These are phyloP conservation scores for Octonoba sinensis DNA, from an alignment of 2,888 invertebrate species.

Conservation along the genomic window DNA sequence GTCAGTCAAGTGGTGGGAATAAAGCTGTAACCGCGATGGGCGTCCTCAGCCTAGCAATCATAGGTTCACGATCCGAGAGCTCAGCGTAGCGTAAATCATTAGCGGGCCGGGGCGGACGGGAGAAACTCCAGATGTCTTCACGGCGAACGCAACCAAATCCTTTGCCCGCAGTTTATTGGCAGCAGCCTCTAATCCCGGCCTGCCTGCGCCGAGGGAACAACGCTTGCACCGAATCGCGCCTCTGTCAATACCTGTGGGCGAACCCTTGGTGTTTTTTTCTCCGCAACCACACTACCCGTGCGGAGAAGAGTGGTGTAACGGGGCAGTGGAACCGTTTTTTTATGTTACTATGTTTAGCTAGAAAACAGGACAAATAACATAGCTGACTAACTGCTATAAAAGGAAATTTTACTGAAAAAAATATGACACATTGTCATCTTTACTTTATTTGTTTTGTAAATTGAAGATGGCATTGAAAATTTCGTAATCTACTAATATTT, in stretches of 20 bases:
- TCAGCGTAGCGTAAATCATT: conserved; percentile 62
- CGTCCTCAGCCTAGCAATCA: conserved; percentile 39
- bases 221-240: neutral
- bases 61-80: conserved; percentile 33
- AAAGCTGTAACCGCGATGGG: conserved; percentile 47
- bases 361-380: too few species aligned
- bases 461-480: too few species aligned
- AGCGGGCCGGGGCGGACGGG: conserved; percentile 59
- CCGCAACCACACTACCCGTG: neutral
- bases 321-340: neutral
- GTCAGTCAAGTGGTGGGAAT: conserved; percentile 59
- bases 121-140: conserved; percentile 53
- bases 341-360: neutral
- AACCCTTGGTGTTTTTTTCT: neutral
- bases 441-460: too few species aligned
- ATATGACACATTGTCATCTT: too few species aligned
- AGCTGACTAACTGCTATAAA: too few species aligned
- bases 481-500: too few species aligned
- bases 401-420: too few species aligned
- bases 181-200: conserved; percentile 29
- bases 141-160: conserved; percentile 30
- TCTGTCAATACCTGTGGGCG: conserved; percentile 53
- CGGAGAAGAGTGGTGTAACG: conserved; percentile 30
- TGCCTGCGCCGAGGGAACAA: conserved; percentile 38
- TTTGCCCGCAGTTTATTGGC: conserved; percentile 60